Evolutionary conservation across 2,113 vertebrate species (phyloP).

Genomic region (Acrocephalus kingi): DNA sequence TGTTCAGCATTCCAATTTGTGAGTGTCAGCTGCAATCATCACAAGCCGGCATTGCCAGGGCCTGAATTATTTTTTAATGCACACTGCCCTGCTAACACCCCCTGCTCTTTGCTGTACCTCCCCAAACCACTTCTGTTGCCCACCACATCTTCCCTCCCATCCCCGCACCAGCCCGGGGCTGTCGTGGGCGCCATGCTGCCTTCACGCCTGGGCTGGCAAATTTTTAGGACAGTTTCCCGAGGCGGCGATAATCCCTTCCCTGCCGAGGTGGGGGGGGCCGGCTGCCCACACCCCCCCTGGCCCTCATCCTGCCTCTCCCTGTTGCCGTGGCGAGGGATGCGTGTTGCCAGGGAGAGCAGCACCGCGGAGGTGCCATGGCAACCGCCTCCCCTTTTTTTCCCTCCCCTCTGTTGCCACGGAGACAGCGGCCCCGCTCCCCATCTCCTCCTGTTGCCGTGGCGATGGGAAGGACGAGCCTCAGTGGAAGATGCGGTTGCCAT

Average conservation of each 20-base stretch:
- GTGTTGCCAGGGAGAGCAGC: slow-evolving; percentile 75
- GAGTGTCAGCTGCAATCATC: neutral
- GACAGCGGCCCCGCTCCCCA: slow-evolving; percentile 54
- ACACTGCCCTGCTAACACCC: neutral
- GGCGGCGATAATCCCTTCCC: slow-evolving; percentile 10
- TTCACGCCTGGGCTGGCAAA: slow-evolving; percentile 44
- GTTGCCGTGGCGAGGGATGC: slow-evolving; percentile 75
- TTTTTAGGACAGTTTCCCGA: slow-evolving; percentile 35
- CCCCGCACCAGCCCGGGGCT: neutral
- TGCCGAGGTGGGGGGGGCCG: slow-evolving; percentile 14
- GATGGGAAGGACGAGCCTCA: neutral
- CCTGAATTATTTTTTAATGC: neutral
- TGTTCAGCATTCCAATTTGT: neutral
- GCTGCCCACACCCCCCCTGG: slow-evolving; percentile 24
- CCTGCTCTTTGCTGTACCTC: neutral
- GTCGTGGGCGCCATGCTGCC: fast-evolving
- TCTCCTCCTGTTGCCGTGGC: slow-evolving; percentile 34
- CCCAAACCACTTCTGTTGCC: neutral
- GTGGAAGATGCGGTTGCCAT: neutral
- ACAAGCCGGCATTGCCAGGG: fast-evolving
- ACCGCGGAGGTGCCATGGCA: slow-evolving; percentile 58
- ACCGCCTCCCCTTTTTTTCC: slow-evolving; percentile 21
- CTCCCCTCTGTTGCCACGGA: slow-evolving; percentile 41
- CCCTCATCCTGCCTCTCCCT: slow-evolving; percentile 55
- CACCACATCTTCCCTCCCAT: neutral